A percentile compares a stretch with the other conserved stretches of the same genome.
phyloP scores from a whole-genome alignment of 2,888 invertebrate genomes.

The Ochropleura plecta region DNA sequence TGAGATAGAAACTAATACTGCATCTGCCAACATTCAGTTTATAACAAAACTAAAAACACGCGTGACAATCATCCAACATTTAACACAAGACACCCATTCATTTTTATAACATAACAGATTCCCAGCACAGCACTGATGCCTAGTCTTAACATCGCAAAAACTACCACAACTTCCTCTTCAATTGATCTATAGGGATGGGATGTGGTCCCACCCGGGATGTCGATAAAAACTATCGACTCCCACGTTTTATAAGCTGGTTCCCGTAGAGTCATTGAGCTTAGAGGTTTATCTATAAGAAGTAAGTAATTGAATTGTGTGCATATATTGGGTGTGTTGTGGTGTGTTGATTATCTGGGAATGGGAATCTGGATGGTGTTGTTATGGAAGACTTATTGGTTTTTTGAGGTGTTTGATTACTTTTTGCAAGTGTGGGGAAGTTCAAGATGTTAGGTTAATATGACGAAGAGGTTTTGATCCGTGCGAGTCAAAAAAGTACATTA shows the following conservation, averaged over 20 bases:
- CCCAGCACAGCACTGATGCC: constrained; percentile 14
- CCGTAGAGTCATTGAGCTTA: constrained; percentile 46
- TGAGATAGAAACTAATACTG: neutral
- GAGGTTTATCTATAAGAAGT: constrained; percentile 15
- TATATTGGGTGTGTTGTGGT: constrained; percentile 11
- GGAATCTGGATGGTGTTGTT: constrained; percentile 9
- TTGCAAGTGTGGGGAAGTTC: no score
- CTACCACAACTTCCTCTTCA: constrained; percentile 29
- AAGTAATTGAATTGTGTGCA: constrained; percentile 26
- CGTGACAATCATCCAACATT: neutral
- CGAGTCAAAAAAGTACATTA: no score
- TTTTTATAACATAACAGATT: constrained; percentile 14
- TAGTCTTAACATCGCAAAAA: constrained; percentile 39
- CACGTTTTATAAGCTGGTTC: constrained; percentile 69
- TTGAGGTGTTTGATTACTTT: no score
- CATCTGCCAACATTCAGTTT: neutral
- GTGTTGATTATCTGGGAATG: constrained; percentile 35
- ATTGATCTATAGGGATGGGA: constrained; percentile 59
- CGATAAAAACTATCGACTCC: constrained; percentile 71
- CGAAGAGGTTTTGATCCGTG: no score
- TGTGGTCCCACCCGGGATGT: constrained; percentile 44
- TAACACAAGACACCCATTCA: constrained; percentile 5
- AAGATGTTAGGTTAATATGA: no score
- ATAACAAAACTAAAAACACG: neutral
- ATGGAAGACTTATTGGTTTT: neutral